phyloP scores from a whole-genome alignment of 1,140 invertebrate species.

The Harlomillsia oculata region DNA sequence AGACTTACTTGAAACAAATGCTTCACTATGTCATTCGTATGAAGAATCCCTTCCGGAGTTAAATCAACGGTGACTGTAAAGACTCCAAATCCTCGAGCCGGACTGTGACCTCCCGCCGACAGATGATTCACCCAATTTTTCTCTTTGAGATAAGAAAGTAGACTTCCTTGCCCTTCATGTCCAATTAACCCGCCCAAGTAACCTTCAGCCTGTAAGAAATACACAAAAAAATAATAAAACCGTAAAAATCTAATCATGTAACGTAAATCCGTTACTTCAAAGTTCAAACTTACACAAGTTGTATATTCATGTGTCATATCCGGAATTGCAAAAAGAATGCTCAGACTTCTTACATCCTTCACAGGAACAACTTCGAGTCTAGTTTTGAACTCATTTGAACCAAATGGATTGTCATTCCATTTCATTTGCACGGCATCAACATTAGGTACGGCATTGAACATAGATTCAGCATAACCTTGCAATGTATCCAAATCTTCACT shows the following conservation, averaged over 20 bases:
- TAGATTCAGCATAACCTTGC: slow-evolving; percentile 61
- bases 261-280: neutral
- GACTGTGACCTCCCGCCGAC: slow-evolving; percentile 60
- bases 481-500: slow-evolving; percentile 83
- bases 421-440: slow-evolving; percentile 58
- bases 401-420: slow-evolving; percentile 76
- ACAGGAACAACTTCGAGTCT: slow-evolving; percentile 74
- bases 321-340: slow-evolving; percentile 79
- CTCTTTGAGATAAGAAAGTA: slow-evolving; percentile 76
- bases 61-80: slow-evolving; percentile 82
- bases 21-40: slow-evolving; percentile 74
- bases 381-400: slow-evolving; percentile 54
- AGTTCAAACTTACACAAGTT: slow-evolving; percentile 57
- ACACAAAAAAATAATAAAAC: neutral
- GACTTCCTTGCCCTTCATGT: slow-evolving; percentile 88
- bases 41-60: slow-evolving; percentile 76
- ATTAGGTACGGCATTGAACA: slow-evolving; percentile 72
- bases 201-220: slow-evolving; percentile 62
- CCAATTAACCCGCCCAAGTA: slow-evolving; percentile 88
- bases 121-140: slow-evolving; percentile 85
- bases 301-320: slow-evolving; percentile 73
- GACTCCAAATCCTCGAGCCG: slow-evolving; percentile 76
- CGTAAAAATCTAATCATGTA: neutral
- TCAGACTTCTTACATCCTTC: slow-evolving; percentile 77
- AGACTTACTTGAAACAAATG: slow-evolving; percentile 64